A percentile compares a stretch with the other conserved stretches of the same genome.
These are phyloP conservation scores for Acleris cristana DNA, from an alignment of 2,888 invertebrate species.

Conservation along the genomic window DNA sequence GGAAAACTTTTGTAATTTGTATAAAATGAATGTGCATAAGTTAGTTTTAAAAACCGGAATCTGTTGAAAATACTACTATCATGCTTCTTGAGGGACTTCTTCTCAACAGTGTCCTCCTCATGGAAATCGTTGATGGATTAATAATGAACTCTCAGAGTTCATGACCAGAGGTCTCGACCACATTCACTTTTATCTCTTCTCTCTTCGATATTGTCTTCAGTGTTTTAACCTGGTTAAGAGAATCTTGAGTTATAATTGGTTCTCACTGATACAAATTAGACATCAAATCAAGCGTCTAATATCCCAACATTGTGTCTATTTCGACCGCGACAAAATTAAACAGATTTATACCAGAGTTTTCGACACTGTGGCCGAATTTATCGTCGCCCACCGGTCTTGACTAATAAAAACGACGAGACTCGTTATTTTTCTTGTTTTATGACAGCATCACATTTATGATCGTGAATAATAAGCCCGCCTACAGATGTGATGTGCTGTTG, in stretches of 20 bases:
- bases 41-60: too few relatives aligned
- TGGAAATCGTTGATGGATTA: too few relatives aligned
- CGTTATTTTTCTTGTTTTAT: conserved; percentile 60
- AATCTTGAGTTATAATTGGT: background rate
- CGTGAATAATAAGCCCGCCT: conserved; percentile 52
- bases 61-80: too few relatives aligned
- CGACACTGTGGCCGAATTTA: conserved; percentile 45
- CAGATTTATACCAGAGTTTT: conserved; percentile 40
- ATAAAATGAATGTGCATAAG: too few relatives aligned
- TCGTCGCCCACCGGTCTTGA: conserved; percentile 44
- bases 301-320: conserved; percentile 27
- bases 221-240: background rate
- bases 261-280: background rate
- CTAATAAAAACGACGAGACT: conserved; percentile 51
- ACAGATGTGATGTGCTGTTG: conserved; percentile 14
- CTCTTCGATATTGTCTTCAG: background rate
- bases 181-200: too few relatives aligned
- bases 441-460: conserved; percentile 54
- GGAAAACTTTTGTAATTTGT: too few relatives aligned
- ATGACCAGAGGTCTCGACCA: too few relatives aligned
- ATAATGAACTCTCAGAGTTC: too few relatives aligned
- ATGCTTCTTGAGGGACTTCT: too few relatives aligned
- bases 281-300: conserved; percentile 12
- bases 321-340: conserved; percentile 23
- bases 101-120: too few relatives aligned